Evolutionary conservation across 2,113 vertebrate species (phyloP).

Genomic region (Panthera tigris): DNA sequence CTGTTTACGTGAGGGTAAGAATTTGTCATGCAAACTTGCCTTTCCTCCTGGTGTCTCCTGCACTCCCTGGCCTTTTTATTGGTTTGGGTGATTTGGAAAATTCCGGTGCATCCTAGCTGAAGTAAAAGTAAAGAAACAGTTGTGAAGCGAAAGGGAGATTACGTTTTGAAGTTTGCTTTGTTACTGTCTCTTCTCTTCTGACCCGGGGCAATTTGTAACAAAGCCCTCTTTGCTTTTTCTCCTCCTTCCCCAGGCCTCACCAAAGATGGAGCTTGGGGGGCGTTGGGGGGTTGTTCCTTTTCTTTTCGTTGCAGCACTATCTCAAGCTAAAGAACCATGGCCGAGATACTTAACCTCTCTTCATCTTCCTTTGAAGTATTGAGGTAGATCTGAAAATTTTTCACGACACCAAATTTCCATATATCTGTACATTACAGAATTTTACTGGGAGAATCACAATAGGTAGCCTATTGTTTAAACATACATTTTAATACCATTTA

Average conservation of each 20-base stretch:
- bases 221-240: neutral
- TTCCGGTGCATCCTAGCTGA: neutral
- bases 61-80: neutral
- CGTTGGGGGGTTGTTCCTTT: neutral
- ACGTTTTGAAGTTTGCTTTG: neutral
- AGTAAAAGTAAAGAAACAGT: neutral
- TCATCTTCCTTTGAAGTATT: neutral
- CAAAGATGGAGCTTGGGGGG: too few species aligned
- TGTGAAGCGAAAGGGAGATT: neutral
- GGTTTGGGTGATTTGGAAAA: neutral
- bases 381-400: constrained; percentile 2
- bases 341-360: neutral
- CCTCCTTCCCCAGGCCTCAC: neutral
- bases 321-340: neutral
- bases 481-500: neutral
- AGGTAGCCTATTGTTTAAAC: neutral
- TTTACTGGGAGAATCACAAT: neutral
- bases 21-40: neutral
- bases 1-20: neutral
- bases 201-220: neutral
- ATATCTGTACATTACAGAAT: neutral
- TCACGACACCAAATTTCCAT: neutral
- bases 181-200: neutral
- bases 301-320: neutral
- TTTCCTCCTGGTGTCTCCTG: neutral